Conservation (phyloP, 2,797 vertebrate genomes). For the Gymnoscopelus microlampas region DNA sequence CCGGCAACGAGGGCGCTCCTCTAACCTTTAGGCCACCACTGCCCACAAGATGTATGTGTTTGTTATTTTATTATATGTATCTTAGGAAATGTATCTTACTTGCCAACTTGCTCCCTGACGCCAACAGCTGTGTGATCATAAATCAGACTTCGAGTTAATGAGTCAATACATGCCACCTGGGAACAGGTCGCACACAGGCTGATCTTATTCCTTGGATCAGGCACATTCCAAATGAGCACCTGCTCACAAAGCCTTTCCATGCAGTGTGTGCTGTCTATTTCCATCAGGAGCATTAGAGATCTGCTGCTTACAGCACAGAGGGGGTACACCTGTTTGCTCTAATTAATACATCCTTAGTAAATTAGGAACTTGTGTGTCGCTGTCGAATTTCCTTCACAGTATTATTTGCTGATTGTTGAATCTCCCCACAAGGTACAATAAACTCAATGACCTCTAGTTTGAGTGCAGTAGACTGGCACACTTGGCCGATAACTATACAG, state of each 20-base stretch:
- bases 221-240: slow-evolving; percentile 39
- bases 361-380: slow-evolving; percentile 35
- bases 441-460: background rate
- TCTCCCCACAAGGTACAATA: background rate
- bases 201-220: slow-evolving; percentile 51
- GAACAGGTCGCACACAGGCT: slow-evolving; percentile 35
- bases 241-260: slow-evolving; percentile 43
- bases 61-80: background rate
- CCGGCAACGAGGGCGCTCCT: no score
- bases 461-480: no score
- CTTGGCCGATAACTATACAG: no score
- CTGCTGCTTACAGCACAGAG: slow-evolving; percentile 51
- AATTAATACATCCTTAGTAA: slow-evolving; percentile 50
- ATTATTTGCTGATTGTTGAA: background rate
- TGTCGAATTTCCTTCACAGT: slow-evolving; percentile 7
- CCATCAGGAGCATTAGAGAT: slow-evolving; percentile 39
- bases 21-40: no score
- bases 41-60: background rate
- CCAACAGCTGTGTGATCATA: slow-evolving; percentile 44
- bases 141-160: slow-evolving; percentile 60
- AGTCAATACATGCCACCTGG: slow-evolving; percentile 28
- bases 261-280: slow-evolving; percentile 33
- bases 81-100: slow-evolving; percentile 1
- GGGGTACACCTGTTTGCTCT: slow-evolving; percentile 47
- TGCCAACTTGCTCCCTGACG: slow-evolving; percentile 17